Evolutionary conservation across 2,888 invertebrate species (phyloP).

Genomic region (Julus scandinavius): DNA sequence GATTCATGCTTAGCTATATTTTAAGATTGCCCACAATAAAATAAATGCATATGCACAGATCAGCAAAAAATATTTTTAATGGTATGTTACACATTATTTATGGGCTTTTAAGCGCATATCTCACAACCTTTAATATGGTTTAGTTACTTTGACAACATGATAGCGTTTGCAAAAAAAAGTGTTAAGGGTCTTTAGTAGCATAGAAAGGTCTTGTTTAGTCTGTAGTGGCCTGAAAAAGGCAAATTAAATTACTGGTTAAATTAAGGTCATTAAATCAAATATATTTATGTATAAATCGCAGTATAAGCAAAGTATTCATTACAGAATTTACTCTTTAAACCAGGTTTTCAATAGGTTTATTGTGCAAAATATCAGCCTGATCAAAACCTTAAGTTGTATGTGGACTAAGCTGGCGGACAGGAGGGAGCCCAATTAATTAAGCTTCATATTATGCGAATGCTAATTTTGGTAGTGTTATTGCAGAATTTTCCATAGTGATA

Average conservation of each 20-base stretch:
- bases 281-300: too few species aligned
- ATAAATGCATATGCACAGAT: neutral
- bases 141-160: conserved; percentile 15
- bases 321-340: too few species aligned
- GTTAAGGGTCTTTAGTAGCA: neutral
- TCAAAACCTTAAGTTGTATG: too few species aligned
- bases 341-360: too few species aligned
- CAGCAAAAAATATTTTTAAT: neutral
- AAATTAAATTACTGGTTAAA: neutral
- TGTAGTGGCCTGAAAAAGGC: neutral
- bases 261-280: too few species aligned
- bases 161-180: neutral
- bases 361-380: too few species aligned
- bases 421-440: neutral
- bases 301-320: too few species aligned
- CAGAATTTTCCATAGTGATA: neutral
- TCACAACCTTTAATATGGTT: neutral
- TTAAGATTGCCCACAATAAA: neutral
- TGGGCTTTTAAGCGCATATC: conserved; percentile 10
- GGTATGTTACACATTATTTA: neutral
- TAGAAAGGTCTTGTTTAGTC: neutral
- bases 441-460: neutral
- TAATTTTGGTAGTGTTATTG: neutral
- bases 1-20: neutral
- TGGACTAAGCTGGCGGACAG: neutral